Conservation (phyloP, 2,797 vertebrate species). For the Microcaecilia unicolor region DNA sequence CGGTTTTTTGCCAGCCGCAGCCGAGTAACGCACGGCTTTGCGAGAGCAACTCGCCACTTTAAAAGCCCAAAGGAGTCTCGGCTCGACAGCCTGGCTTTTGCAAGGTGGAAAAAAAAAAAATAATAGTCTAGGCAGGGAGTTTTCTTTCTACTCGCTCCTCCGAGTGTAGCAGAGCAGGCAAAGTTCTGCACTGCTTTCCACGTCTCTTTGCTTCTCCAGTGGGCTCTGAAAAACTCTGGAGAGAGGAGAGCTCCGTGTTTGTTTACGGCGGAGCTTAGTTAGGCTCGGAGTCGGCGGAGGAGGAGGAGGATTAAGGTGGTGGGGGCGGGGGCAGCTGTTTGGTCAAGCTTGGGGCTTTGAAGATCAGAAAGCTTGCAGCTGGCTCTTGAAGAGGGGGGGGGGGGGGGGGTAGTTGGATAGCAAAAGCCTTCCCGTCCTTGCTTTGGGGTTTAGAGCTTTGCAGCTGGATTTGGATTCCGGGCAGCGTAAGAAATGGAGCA, state of each 20-base stretch:
- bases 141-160: conserved; percentile 26
- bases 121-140: conserved; percentile 22
- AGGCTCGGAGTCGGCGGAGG: conserved; percentile 19
- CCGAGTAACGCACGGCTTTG: neutral
- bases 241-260: neutral
- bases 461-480: too few species aligned
- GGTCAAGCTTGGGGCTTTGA: conserved; percentile 57
- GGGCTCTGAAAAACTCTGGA: neutral
- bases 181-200: neutral
- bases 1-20: neutral
- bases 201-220: too few species aligned
- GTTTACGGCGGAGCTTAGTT: conserved; percentile 4
- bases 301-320: conserved; percentile 1
- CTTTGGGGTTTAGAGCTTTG: too few species aligned
- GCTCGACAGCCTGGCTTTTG: neutral
- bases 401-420: too few species aligned
- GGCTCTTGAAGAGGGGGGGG: conserved; percentile 43
- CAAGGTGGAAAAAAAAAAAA: conserved; percentile 42
- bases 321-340: conserved; percentile 28
- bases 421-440: too few species aligned
- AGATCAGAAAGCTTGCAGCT: conserved; percentile 61
- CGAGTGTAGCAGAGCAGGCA: too few species aligned
- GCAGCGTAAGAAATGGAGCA: too few species aligned
- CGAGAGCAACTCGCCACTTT: neutral
- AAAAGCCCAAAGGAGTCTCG: too few species aligned